Percentiles rank a stretch among this genome's conserved stretches.
Conservation (phyloP, 2,113 vertebrate genomes). For the Nymphicus hollandicus region DNA sequence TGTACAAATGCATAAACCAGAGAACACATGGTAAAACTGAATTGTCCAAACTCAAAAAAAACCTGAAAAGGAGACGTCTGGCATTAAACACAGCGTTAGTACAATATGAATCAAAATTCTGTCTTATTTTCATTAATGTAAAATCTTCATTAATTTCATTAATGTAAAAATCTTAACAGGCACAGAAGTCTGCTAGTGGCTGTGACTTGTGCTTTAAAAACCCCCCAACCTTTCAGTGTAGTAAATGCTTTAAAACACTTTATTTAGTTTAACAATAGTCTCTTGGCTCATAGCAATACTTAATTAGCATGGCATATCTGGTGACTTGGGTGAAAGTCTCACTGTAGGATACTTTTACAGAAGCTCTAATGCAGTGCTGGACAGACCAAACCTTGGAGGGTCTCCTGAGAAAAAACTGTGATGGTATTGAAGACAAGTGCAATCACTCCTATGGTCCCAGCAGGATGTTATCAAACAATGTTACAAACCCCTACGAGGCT, state of each 20-base stretch:
- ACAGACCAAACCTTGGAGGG: too few species aligned
- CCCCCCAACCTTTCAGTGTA: not conserved
- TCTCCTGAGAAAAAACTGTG: not conserved
- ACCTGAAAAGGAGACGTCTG: not conserved
- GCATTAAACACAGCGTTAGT: not conserved
- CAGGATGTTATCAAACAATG: too few species aligned
- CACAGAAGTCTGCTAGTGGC: not conserved
- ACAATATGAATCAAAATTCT: not conserved
- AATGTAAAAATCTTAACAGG: not conserved
- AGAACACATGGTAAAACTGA: not conserved
- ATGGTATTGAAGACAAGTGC: not conserved
- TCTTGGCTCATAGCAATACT: not conserved
- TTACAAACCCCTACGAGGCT: not conserved
- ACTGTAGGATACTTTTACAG: not conserved
- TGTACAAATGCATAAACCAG: not conserved
- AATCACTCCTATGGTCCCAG: rapidly evolving
- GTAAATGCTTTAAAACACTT: not conserved
- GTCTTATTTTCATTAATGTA: not conserved
- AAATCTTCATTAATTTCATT: too few species aligned
- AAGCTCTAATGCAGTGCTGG: not conserved
- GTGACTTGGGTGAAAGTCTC: not conserved
- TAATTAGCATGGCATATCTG: not conserved
- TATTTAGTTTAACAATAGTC: not conserved
- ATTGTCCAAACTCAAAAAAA: not conserved
- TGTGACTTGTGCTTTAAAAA: not conserved